Conservation (phyloP, 2,888 invertebrate genomes). For the Galerucella nymphaeae region DNA sequence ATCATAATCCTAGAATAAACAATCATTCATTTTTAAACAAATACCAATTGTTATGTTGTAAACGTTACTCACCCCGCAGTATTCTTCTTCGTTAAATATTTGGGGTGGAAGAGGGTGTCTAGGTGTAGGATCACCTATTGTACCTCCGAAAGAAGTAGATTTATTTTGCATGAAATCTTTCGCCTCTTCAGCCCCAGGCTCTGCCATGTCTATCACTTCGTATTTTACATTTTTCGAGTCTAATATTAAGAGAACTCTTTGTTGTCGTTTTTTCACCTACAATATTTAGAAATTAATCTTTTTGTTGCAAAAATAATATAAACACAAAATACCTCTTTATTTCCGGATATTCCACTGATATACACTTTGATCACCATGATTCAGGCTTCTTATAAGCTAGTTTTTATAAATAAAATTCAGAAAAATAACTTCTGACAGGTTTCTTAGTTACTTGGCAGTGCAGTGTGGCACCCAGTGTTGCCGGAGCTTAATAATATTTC, state of each 20-base stretch:
- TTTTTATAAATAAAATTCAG: constrained; percentile 41
- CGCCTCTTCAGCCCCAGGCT: constrained; percentile 88
- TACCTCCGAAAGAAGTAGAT: constrained; percentile 79
- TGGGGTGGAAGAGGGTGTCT: constrained; percentile 92
- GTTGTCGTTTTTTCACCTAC: constrained; percentile 95
- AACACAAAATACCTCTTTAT: constrained; percentile 81
- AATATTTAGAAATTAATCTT: constrained; percentile 42
- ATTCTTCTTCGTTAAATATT: constrained; percentile 91
- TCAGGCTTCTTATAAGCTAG: constrained; percentile 34
- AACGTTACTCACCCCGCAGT: constrained; percentile 83
- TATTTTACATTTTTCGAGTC: constrained; percentile 92
- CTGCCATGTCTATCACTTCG: constrained; percentile 93
- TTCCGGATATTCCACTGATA: constrained; percentile 92
- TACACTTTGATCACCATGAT: constrained; percentile 91
- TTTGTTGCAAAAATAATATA: neutral
- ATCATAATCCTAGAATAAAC: constrained; percentile 82
- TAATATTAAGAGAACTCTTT: constrained; percentile 91
- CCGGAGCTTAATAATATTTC: too few species aligned
- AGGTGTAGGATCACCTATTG: constrained; percentile 78
- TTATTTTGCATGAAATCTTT: constrained; percentile 94
- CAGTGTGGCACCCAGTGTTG: constrained; percentile 50
- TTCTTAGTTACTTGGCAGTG: constrained; percentile 45
- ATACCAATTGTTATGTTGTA: neutral
- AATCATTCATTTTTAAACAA: neutral
- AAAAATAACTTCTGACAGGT: constrained; percentile 50